phyloP scores from a whole-genome alignment of 2,888 invertebrate species.

The Drosophila algonquin region DNA sequence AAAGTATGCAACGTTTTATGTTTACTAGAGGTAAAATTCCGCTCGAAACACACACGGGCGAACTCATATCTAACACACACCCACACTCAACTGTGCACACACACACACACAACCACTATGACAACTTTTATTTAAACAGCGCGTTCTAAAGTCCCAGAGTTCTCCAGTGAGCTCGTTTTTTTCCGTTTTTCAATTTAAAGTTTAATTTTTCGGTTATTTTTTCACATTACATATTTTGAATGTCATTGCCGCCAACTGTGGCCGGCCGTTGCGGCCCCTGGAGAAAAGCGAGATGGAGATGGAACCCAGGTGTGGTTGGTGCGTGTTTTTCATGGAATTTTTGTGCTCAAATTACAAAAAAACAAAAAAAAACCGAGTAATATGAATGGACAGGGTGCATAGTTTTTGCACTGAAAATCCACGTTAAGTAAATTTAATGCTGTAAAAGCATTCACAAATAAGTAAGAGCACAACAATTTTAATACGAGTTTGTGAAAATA shows the following conservation, averaged over 20 bases:
- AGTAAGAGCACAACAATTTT: neutral
- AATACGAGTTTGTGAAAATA: neutral
- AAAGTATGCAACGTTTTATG: slow-evolving; percentile 76
- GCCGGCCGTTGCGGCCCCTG: slow-evolving; percentile 31
- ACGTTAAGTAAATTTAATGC: slow-evolving; percentile 21
- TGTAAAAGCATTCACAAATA: neutral
- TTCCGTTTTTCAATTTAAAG: slow-evolving; percentile 74
- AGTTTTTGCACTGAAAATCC: neutral
- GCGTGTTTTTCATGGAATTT: slow-evolving; percentile 37
- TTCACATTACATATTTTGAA: slow-evolving; percentile 55
- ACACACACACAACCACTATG: slow-evolving; percentile 20
- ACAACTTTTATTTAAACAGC: slow-evolving; percentile 59
- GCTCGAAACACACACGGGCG: slow-evolving; percentile 2
- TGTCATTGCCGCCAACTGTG: slow-evolving; percentile 66
- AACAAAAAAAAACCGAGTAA: slow-evolving; percentile 12
- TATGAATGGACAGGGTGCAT: slow-evolving; percentile 4
- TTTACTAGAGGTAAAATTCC: slow-evolving; percentile 68
- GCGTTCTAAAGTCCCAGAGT: slow-evolving; percentile 44
- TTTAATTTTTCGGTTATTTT: slow-evolving; percentile 51
- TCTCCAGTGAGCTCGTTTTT: slow-evolving; percentile 37
- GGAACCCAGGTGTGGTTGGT: slow-evolving; percentile 49
- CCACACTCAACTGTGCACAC: neutral
- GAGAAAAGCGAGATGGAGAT: slow-evolving; percentile 42
- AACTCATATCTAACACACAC: slow-evolving; percentile 1
- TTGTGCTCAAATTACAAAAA: slow-evolving; percentile 25